Evolutionary conservation across 2,113 vertebrate species (phyloP).

Genomic region (Charadrius vociferus): DNA sequence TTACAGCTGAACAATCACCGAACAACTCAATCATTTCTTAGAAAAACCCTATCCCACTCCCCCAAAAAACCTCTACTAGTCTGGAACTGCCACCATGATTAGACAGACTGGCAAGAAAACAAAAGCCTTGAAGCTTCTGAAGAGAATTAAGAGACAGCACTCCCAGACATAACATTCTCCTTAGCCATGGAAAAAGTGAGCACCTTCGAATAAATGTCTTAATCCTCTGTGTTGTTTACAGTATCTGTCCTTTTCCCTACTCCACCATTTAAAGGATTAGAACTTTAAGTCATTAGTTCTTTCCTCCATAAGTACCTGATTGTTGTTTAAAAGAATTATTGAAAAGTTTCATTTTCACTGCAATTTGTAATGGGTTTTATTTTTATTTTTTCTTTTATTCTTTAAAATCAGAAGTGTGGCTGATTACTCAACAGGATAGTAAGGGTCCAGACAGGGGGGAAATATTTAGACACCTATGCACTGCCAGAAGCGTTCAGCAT

Average conservation of each 20-base stretch:
- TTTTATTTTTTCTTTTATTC: background rate
- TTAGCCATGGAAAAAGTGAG: background rate
- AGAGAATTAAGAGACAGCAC: background rate
- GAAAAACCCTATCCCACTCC: background rate
- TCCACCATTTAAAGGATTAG: background rate
- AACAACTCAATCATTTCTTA: background rate
- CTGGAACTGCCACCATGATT: background rate
- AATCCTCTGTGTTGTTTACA: background rate
- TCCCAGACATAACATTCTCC: background rate
- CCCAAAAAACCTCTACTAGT: fast-evolving
- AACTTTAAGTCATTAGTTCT: background rate
- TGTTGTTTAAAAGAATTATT: background rate
- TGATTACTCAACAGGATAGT: background rate
- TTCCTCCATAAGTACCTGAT: background rate
- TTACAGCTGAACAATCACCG: background rate
- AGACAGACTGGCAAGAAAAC: background rate
- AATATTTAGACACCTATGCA: background rate
- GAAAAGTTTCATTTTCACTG: background rate
- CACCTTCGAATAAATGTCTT: background rate
- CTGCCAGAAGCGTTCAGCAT: background rate
- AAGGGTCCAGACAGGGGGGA: background rate
- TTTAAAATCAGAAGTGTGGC: background rate
- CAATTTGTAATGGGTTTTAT: background rate
- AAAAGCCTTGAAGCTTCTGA: background rate
- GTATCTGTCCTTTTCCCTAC: background rate